A percentile compares a stretch with the other conserved stretches of the same genome.
These are phyloP conservation scores for Schizotus pectinicornis DNA, from an alignment of 2,888 invertebrate genomes.

Conservation along the genomic window DNA sequence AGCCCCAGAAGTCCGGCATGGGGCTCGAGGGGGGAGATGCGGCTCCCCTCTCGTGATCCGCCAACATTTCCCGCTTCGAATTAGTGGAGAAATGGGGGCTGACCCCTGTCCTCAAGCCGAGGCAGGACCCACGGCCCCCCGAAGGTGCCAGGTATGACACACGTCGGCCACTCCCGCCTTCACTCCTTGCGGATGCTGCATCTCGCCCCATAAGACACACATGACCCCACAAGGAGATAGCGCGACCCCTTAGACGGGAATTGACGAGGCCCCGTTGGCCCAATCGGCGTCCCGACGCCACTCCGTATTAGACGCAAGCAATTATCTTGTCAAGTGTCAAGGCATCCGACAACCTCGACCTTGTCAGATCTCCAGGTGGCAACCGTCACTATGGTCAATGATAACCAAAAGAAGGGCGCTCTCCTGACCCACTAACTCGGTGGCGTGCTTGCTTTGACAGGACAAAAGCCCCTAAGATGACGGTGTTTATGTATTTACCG, in stretches of 20 bases:
- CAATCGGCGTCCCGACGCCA: neutral
- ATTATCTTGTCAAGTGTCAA: conserved; percentile 8
- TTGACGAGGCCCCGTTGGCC: neutral
- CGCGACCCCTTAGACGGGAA: too few species aligned
- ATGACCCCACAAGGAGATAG: neutral
- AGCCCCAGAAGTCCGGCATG: conserved; percentile 62
- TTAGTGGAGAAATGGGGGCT: conserved; percentile 98
- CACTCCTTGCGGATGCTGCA: conserved; percentile 45
- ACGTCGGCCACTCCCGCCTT: conserved; percentile 44
- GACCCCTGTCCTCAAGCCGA: conserved; percentile 96
- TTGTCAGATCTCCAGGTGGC: conserved; percentile 19
- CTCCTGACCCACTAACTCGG: conserved; percentile 9
- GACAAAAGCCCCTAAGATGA: conserved; percentile 8
- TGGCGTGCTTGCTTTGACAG: conserved; percentile 8
- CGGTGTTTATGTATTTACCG: conserved; percentile 15
- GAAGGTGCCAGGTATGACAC: conserved; percentile 73
- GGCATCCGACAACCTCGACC: conserved; percentile 24
- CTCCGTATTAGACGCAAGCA: neutral
- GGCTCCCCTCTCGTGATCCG: conserved; percentile 71
- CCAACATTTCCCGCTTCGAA: conserved; percentile 97
- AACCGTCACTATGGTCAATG: conserved; percentile 7
- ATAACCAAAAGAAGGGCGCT: too few species aligned
- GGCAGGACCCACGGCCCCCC: conserved; percentile 89
- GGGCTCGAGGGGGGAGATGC: conserved; percentile 66
- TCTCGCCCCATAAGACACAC: conserved; percentile 21